Conservation (phyloP, 2,888 invertebrate genomes). For the Lithophane leautieri region DNA sequence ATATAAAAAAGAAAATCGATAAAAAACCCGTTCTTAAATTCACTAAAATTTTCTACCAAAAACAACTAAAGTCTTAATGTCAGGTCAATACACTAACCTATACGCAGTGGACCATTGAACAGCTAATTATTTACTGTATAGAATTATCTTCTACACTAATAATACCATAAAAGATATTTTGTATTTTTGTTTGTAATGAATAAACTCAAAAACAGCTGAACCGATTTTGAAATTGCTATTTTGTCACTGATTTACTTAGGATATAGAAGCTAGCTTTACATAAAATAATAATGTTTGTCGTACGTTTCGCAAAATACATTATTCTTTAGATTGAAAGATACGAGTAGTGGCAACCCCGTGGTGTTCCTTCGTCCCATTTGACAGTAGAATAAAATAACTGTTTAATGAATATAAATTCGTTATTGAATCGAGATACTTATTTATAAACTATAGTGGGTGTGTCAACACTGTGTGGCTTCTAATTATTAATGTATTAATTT, state of each 20-base stretch:
- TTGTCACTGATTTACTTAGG: no score
- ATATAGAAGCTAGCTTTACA: background rate
- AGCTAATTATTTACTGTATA: slow-evolving; percentile 10
- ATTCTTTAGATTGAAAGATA: slow-evolving; percentile 27
- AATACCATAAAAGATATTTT: no score
- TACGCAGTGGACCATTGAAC: background rate
- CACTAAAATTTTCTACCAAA: background rate
- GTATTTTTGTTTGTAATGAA: no score
- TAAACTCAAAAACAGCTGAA: no score
- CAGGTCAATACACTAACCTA: background rate
- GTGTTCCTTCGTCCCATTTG: background rate
- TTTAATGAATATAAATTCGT: slow-evolving; percentile 17
- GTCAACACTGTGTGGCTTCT: background rate
- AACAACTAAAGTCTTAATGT: no score
- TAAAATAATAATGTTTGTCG: slow-evolving; percentile 25
- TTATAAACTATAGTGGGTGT: slow-evolving; percentile 12
- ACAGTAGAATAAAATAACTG: slow-evolving; percentile 15
- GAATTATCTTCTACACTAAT: background rate
- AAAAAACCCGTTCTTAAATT: background rate
- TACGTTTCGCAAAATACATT: slow-evolving; percentile 8
- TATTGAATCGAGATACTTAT: slow-evolving; percentile 9
- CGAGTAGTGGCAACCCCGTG: slow-evolving; percentile 7
- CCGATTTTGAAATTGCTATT: no score
- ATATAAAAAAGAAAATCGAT: background rate
- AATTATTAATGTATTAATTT: background rate